Evolutionary conservation across 2,888 invertebrate genomes (phyloP), one percentile per base, ranked within the genome.

Genomic region (Drosophila incognita): DNA sequence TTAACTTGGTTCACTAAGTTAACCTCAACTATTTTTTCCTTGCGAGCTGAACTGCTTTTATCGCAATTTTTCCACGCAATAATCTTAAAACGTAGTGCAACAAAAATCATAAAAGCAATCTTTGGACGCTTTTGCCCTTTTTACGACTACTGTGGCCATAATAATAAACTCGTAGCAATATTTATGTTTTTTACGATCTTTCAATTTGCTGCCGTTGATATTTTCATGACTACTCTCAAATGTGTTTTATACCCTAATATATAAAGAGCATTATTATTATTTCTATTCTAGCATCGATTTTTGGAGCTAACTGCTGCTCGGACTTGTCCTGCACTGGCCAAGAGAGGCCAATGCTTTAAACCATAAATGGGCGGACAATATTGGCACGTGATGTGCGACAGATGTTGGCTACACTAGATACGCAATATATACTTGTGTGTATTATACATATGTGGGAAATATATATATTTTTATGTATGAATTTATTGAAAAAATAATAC

Each of bases 401-500:
- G 63, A 76, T 78, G 64, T 70, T 62, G 52, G 15, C 21, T 42
- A 58, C 15, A 11, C 33, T 53, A 69, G 51, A 66, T 60, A 54
- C 15, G 40, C 33, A 36, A 24, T 46, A 33, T 31, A 46, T 33
- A 13, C 4, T 46, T 33, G n/a, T 29, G n/a, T 24, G 29, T 38
- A 56, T 40, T 51, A n/a, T 54, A 36, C 27, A 40, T 6, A 42
- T 58, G 13, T 29, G 27, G 40, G 27, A 18, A 52, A 24, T 15
- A 52, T 49, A 52, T 49, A 38, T 51, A 40, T 31, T 21, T 54
- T 68, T 49, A 59, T 64, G 40, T 35, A 42, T 15, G 29, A 76
- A 69, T 77, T 69, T 81, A 83, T 83, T 65, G 64, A 66, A 70
- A 81, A 79, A 63, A 66, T 69, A 80, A 66, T 68, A 79, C n/a